Conservation (phyloP, 2,888 invertebrate genomes). For the Platerodrilus igneus region DNA sequence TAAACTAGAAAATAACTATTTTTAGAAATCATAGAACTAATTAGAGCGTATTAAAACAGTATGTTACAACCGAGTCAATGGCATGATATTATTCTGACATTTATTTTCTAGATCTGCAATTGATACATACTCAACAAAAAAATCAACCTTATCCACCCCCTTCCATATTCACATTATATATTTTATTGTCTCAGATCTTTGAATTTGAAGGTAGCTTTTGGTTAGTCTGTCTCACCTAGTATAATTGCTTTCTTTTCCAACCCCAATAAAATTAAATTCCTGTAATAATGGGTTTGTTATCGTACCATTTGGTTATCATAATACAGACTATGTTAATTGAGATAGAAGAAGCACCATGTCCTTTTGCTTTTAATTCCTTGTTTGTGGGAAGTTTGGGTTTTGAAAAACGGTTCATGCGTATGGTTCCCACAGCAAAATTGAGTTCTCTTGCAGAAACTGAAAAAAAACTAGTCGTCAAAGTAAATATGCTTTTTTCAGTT, state of each 20-base stretch:
- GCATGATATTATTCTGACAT: no score
- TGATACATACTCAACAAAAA: slow-evolving; percentile 6
- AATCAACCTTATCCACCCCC: no score
- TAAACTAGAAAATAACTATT: no score
- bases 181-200: slow-evolving; percentile 6
- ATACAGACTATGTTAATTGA: slow-evolving; percentile 7
- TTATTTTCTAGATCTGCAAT: slow-evolving; percentile 2
- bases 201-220: slow-evolving; percentile 5
- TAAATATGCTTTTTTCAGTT: not conserved
- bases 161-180: no score
- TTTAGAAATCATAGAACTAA: no score
- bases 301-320: slow-evolving; percentile 7
- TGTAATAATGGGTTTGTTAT: slow-evolving; percentile 4
- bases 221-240: slow-evolving; percentile 5
- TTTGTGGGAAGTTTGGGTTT: not conserved
- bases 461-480: slow-evolving; percentile 5
- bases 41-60: no score
- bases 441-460: not conserved
- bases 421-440: slow-evolving; percentile 5
- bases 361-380: slow-evolving; percentile 4
- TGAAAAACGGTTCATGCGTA: slow-evolving; percentile 1
- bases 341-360: not conserved
- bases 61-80: no score
- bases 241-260: not conserved
- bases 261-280: slow-evolving; percentile 7